Base-by-base conservation (phyloP, 2,113 vertebrate genomes). In the Delphinapterus leucas region DNA sequence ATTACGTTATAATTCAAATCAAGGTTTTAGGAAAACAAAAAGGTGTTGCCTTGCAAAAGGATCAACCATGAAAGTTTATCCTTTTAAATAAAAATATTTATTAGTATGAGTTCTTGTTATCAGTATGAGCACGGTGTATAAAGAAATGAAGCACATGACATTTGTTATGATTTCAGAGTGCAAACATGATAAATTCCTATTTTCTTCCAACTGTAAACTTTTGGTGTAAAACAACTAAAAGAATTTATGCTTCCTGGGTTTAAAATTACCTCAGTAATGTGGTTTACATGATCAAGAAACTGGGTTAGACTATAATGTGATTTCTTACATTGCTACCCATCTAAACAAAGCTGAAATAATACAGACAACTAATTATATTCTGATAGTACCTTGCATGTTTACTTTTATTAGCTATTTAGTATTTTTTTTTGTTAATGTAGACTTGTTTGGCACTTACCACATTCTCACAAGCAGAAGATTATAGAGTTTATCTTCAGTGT, bases 401-500 rank as follows among this genome's bases (percentile, higher is more conserved):
- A 68, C 10, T 74, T 95, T 93, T 49, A n/a, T 70, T 80, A 94
- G 21, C 47, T 31, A 49, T 44, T 93, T 77, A 80, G 41, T 68
- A 70, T 90, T 95, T 91, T 3, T 26, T 1, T 95, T 95, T 97
- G 68, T 96, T 70, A 81, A 94, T 58, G 2, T 33, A 71, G 36
- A 87, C 95, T 68, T 83, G 13, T 79, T 4, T 76, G 31, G 33
- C 7, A 87, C 98, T 92, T 98, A 99, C 99, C 99, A 99, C 98
- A 99, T 99, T 96, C 99, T 99, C 86, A 99, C 98, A 80, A 99
- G 99, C 96, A 99, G 99, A 97, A 99, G 98, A 98, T 99, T 99
- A 98, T 99, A 99, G 38, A 99, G 98, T 98, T 99, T 99, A 97
- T 99, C 99, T 98, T 99, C 99, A 49, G 99, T 99, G 71, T 99